Percentiles rank a stretch among this genome's conserved stretches.
These are phyloP conservation scores for Petrolisthes manimaculis DNA, from an alignment of 2,888 invertebrate genomes.

Conservation along the genomic window DNA sequence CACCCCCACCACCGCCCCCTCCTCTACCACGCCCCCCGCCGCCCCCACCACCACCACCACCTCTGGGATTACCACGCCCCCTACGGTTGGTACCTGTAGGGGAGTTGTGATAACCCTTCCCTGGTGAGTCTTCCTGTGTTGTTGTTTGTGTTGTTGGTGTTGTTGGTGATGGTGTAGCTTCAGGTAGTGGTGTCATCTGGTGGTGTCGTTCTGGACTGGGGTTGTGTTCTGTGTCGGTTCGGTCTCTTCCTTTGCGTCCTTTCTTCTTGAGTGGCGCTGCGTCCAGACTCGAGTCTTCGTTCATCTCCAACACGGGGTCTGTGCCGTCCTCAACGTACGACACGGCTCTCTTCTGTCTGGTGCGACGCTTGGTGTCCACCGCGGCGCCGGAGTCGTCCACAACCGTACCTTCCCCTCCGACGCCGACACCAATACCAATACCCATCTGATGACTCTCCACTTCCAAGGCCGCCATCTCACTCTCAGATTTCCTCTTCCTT, in stretches of 20 bases:
- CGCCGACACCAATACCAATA: background rate
- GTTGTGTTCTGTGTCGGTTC: constrained; percentile 7
- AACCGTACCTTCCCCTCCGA: constrained; percentile 1
- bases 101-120: constrained; percentile 28
- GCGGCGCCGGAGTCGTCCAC: background rate
- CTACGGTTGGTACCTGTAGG: constrained; percentile 16
- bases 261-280: constrained; percentile 55
- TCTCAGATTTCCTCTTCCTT: constrained; percentile 46
- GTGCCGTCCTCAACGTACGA: constrained; percentile 65
- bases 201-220: constrained; percentile 32
- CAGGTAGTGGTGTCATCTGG: constrained; percentile 12
- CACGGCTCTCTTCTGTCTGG: constrained; percentile 62
- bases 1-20: constrained; percentile 22
- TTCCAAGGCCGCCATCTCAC: constrained; percentile 8
- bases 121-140: constrained; percentile 33
- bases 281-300: constrained; percentile 55
- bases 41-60: constrained; percentile 11
- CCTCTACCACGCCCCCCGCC: constrained; percentile 19
- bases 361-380: constrained; percentile 56
- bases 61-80: no score
- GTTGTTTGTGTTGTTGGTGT: background rate
- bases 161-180: background rate
- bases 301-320: constrained; percentile 65
- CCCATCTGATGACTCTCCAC: background rate
- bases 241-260: constrained; percentile 43